phyloP scores from a whole-genome alignment of 2,888 invertebrate genomes.

The Arctia plantaginis region DNA sequence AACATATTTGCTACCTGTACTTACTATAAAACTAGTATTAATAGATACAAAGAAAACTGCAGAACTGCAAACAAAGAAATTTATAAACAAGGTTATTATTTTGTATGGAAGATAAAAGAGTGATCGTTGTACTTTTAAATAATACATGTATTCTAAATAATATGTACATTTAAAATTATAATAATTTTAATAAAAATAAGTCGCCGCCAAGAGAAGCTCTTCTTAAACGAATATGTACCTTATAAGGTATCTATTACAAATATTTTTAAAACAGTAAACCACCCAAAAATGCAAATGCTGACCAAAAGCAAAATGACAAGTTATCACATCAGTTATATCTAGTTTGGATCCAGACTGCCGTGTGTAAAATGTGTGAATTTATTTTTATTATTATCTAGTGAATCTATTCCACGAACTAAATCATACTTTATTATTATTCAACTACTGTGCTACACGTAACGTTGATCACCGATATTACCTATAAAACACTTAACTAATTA shows the following conservation, averaged over 20 bases:
- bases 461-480: neutral
- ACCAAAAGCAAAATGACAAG: neutral
- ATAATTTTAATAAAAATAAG: neutral
- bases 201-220: no score
- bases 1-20: neutral
- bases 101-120: neutral
- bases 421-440: neutral
- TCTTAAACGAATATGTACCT: no score
- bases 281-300: neutral
- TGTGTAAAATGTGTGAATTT: no score
- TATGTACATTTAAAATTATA: neutral
- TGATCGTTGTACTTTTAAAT: neutral
- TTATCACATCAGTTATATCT: neutral
- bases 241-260: no score
- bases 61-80: no score
- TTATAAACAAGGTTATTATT: neutral
- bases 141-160: neutral
- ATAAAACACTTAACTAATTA: constrained; percentile 27
- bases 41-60: neutral
- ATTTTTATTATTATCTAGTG: no score
- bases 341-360: no score
- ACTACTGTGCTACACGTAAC: neutral
- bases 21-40: neutral
- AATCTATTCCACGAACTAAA: neutral
- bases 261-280: no score